Base-by-base conservation (phyloP, 2,113 vertebrate genomes). In the Heterotis niloticus region DNA sequence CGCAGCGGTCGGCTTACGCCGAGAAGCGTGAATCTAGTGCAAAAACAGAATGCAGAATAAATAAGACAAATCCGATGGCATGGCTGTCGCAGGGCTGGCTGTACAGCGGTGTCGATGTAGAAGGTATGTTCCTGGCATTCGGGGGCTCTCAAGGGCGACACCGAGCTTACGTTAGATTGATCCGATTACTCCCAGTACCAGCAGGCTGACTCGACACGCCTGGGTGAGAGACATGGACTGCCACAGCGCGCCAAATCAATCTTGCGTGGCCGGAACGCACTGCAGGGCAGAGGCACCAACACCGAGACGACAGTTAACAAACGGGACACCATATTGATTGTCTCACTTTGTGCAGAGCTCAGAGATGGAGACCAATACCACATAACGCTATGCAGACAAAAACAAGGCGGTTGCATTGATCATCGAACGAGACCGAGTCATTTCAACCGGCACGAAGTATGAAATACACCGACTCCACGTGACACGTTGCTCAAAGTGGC, bases 331-430 rank as follows among this genome's bases (percentile, higher is more conserved):
- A 69, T 59, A 78, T 69, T 67, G 76, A 78, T 78, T 78, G 76
- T 78, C 76, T 78, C 65, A 69, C 76, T 24, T 77, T 77, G 75
- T 78, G 76, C 76, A 78, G 76, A 78, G 34, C 20, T 78, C 76
- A 78, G 76, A 77, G 34, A 70, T 70, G 28, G 34, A 70, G 76
- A 78, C 76, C 28, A 56, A 59, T 78, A 54, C 51, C 76, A 68
- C 65, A 54, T n/a, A 78, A 69, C 68, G 52, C 12, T 13, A 59
- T 29, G 76, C 24, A 59, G 65, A 78, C 68, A 65, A 59, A 51
- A 54, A n/a, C 16, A 18, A 68, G 67, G 76, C 20, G 17, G 54
- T 74, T 23, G 54, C 24, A 28, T 44, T 74, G 71, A 74, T 28
- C 71, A 17, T 74, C 51, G 57, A 57, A 56, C 24, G 71, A 73